Conservation (phyloP, 2,113 vertebrate species). For the Burhinus oedicnemus region DNA sequence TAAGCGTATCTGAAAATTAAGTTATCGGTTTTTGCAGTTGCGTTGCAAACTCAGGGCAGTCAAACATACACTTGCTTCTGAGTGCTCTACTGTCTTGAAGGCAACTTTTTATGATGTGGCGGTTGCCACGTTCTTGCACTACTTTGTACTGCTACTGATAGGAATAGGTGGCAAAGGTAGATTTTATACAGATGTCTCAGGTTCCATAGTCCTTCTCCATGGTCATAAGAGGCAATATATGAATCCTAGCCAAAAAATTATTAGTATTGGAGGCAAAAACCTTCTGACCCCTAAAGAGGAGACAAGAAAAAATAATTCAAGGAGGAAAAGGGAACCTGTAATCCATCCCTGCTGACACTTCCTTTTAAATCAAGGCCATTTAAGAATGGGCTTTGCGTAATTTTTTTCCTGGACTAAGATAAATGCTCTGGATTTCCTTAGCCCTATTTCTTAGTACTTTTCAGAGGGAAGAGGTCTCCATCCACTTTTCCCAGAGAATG, state of each 20-base stretch:
- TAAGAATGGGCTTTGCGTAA: background rate
- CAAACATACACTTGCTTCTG: background rate
- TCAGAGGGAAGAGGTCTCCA: background rate
- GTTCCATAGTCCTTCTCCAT: background rate
- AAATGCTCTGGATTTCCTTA: background rate
- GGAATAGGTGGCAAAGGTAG: background rate
- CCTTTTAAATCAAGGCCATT: background rate
- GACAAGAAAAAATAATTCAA: background rate
- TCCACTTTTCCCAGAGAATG: background rate
- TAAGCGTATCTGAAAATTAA: background rate
- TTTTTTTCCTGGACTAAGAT: background rate
- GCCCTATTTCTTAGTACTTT: background rate
- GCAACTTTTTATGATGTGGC: background rate
- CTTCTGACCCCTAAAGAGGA: background rate
- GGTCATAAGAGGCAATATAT: background rate
- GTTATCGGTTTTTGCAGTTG: background rate
- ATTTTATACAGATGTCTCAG: background rate
- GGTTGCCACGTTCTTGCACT: rapidly evolving
- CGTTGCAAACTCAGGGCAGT: background rate
- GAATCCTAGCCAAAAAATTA: background rate
- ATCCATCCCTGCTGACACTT: background rate
- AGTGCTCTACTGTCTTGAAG: background rate
- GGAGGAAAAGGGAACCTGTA: background rate
- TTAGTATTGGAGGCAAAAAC: background rate
- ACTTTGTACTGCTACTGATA: background rate